Evolutionary conservation across 2,888 invertebrate genomes (phyloP), one percentile per base, ranked within the genome.

Genomic region (Ectropis crepuscularia): DNA sequence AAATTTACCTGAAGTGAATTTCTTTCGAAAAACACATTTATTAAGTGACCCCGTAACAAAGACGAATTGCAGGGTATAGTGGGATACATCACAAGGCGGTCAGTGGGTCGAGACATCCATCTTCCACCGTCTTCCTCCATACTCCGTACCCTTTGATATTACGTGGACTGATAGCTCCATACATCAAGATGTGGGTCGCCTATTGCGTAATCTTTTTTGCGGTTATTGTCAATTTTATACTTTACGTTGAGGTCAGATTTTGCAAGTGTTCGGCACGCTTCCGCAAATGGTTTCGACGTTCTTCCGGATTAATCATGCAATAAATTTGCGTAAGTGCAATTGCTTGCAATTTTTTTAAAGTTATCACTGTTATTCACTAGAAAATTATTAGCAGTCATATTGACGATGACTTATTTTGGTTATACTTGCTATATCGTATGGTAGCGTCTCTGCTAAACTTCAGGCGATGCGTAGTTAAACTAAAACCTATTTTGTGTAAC

Each of bases 51-150:
- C 11, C 16, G 46, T 53, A 11, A 10, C 10, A 28, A 37, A 63
- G 49, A 59, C n/a, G 46, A n/a, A 59, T 63, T 6, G 45, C 43
- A 6, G 11, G 53, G 47, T 57, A 41, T 36, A 62, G 46, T 41
- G 12, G 47, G 41, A 50, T 57, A 38, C 37, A 53, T 53, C 53
- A 28, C 53, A 36, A 48, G 28, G 47, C 41, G 63, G 64, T 60
- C 60, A 60, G 39, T 60, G 45, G 64, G 60, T 60, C 64, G 48
- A 41, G 10, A n/a, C 57, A 53, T 64, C 53, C 16, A 57, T 64
- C 60, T 60, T 53, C 45, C 6, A 47, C 38, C 36, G 37, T 11
- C 43, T 53, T 53, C 53, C 49, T 54, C 53, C 16, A 28, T 28
- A 28, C 16, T 28, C 16, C 16, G 16, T 43, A 63, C 38, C 28